Evolutionary conservation across 2,113 vertebrate species (phyloP).

Genomic region (Eclectus roratus): DNA sequence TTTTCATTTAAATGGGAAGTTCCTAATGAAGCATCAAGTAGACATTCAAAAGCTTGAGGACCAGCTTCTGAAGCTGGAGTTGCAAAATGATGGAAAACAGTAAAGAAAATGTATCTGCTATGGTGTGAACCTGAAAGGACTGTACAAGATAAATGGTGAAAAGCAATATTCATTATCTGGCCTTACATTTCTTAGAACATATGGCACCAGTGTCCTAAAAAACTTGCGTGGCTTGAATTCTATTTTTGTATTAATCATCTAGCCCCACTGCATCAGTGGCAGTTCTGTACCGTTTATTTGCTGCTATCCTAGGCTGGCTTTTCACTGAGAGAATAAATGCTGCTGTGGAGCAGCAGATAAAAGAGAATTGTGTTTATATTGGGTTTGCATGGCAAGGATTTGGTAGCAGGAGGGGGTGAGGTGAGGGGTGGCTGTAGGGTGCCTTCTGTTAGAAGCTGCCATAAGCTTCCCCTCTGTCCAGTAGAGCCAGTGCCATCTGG

Average conservation of each 20-base stretch:
- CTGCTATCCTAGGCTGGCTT: not conserved
- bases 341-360: conserved; percentile 2
- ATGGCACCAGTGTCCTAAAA: not conserved
- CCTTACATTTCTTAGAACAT: not conserved
- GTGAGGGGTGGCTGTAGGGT: not conserved
- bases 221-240: not conserved
- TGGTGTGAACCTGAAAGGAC: not conserved
- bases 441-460: not conserved
- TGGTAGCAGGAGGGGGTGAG: not conserved
- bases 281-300: not conserved
- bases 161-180: not conserved
- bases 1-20: conserved; percentile 86
- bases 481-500: not conserved
- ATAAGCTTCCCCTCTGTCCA: not conserved
- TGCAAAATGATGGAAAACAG: not conserved
- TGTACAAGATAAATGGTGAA: not conserved
- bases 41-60: conserved; percentile 78
- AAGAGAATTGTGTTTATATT: not conserved
- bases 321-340: conserved; percentile 35
- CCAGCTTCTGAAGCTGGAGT: conserved; percentile 70
- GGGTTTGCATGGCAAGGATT: not conserved
- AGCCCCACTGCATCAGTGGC: not conserved
- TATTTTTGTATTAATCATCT: not conserved
- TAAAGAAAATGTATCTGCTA: not conserved
- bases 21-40: conserved; percentile 87